Conservation (phyloP, 92 coral and sea anemone genomes). For the Palythoa grandiflora region DNA sequence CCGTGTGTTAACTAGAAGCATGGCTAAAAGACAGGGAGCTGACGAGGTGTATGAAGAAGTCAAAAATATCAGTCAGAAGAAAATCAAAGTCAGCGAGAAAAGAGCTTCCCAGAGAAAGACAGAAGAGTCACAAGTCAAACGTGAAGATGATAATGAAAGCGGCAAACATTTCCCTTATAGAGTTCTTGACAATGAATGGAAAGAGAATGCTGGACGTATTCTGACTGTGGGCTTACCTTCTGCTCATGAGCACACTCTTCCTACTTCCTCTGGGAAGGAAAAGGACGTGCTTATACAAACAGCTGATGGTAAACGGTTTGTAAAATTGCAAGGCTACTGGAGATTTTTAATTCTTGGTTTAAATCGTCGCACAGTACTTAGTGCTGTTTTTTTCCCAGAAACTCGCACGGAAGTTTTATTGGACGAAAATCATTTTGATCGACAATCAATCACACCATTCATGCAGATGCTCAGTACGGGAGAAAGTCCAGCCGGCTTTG, state of each 20-base stretch:
- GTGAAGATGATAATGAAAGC: neutral
- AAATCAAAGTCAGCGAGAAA: neutral
- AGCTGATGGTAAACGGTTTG: constrained; percentile 8
- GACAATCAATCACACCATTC: constrained; percentile 32
- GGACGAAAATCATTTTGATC: neutral
- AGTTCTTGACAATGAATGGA: constrained; percentile 31
- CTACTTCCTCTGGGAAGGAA: neutral
- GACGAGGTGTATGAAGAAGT: neutral
- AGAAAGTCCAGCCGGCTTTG: constrained; percentile 18
- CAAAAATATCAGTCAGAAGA: neutral
- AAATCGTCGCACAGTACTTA: constrained; percentile 59
- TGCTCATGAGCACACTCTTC: constrained; percentile 11
- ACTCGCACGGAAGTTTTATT: neutral
- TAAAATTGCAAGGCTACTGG: constrained; percentile 37
- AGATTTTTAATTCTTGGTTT: constrained; percentile 65
- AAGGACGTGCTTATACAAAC: neutral
- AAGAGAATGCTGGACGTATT: neutral
- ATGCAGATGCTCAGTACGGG: constrained; percentile 58
- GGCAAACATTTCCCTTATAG: neutral
- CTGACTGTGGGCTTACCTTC: constrained; percentile 10
- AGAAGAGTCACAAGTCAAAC: neutral
- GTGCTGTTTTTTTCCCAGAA: constrained; percentile 64
- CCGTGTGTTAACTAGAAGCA: constrained; percentile 8
- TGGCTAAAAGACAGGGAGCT: neutral
- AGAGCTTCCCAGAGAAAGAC: neutral